phyloP scores from a whole-genome alignment of 2,888 invertebrate species.

The Pyrgus malvae region DNA sequence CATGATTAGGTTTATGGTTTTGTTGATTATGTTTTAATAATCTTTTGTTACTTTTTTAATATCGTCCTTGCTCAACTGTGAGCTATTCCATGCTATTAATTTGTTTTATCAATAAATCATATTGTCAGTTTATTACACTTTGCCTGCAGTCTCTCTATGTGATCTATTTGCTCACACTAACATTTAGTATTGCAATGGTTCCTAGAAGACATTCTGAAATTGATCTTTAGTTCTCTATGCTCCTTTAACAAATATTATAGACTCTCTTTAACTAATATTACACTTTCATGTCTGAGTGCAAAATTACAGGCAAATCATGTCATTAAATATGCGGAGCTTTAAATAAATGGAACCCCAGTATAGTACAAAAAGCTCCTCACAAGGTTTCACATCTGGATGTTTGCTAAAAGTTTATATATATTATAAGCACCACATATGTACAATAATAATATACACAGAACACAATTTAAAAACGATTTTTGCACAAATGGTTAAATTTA shows the following conservation, averaged over 20 bases:
- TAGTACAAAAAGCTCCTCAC: neutral
- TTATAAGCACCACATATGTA: conserved; percentile 14
- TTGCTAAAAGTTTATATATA: conserved; percentile 10
- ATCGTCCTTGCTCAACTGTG: neutral
- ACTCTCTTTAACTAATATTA: no score
- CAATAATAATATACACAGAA: conserved; percentile 21
- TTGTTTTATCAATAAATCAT: neutral
- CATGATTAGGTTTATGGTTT: conserved; percentile 43
- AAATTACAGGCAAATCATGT: neutral
- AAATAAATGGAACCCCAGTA: neutral
- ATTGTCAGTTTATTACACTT: neutral
- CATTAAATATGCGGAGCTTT: neutral
- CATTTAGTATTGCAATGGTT: no score
- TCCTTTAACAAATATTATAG: no score
- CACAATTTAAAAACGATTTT: conserved; percentile 10
- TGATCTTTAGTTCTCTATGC: neutral
- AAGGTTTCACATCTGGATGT: neutral
- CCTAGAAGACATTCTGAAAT: neutral
- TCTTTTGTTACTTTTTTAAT: conserved; percentile 42
- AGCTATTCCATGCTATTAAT: neutral
- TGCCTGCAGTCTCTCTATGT: neutral
- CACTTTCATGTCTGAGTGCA: neutral
- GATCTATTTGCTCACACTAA: no score
- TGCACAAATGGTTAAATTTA: conserved; percentile 15
- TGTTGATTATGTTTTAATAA: conserved; percentile 70